Conservation (phyloP, 1,140 invertebrate species). For the Streblospio benedicti region DNA sequence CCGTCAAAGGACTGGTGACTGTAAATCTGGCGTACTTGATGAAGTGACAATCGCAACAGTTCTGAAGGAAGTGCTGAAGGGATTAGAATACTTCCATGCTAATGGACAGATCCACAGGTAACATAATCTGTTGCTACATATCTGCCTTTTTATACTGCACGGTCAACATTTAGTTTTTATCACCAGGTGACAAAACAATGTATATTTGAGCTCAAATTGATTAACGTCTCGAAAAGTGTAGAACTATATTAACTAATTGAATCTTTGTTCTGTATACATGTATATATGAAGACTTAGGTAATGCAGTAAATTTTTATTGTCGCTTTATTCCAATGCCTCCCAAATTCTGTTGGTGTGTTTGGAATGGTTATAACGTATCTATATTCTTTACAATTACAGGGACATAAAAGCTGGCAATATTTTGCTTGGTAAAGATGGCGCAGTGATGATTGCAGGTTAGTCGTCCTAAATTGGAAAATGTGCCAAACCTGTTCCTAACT, state of each 20-base stretch:
- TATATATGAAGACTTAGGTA: too few species aligned
- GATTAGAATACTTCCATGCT: conserved; percentile 96
- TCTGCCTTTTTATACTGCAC: conserved; percentile 25
- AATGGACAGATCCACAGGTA: conserved; percentile 96
- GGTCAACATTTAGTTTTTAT: too few species aligned
- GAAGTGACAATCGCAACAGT: conserved; percentile 98
- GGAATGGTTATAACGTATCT: conserved; percentile 8
- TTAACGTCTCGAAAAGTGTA: too few species aligned
- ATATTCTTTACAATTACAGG: conserved; percentile 58
- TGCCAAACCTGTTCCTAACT: too few species aligned
- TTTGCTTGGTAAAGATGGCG: conserved; percentile 92
- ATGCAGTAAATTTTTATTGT: too few species aligned
- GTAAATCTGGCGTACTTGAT: conserved; percentile 88
- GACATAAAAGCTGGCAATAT: conserved; percentile 99
- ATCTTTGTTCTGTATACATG: too few species aligned
- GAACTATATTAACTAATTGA: too few species aligned
- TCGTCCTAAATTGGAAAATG: too few species aligned
- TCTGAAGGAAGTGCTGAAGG: conserved; percentile 93
- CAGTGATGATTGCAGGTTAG: conserved; percentile 80
- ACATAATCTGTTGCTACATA: too few species aligned
- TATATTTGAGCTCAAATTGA: too few species aligned
- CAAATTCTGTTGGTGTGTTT: background rate
- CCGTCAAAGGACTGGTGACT: conserved; percentile 82
- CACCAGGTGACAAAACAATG: too few species aligned
- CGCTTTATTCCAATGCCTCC: too few species aligned